Base-by-base conservation (phyloP, 1,140 invertebrate genomes). In the Chironomus striatipennis region DNA sequence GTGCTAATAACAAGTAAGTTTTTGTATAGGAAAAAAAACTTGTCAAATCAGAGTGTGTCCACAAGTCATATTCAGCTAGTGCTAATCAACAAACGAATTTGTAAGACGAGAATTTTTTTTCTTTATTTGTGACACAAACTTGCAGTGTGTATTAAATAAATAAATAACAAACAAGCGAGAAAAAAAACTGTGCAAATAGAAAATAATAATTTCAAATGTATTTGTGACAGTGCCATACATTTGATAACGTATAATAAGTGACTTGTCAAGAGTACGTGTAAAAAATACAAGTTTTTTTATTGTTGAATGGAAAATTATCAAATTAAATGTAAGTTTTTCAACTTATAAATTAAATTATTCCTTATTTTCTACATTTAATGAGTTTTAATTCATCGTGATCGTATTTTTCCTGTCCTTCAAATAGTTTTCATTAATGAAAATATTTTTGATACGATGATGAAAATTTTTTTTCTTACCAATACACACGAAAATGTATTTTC, bases 121-220 rank as follows among this genome's bases (percentile, higher is more conserved):
- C n/a, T 57, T 57, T 57, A 12, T n/a, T 57, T 57, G 47, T 34
- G 24, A 34, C 24, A 34, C 24, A 47, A 57, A 70, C 17, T 70
- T 70, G 65, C n/a, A 12, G 47, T 57, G 9, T 57, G 9, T n/a
- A n/a, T 21, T 70, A 21, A 17, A 70, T 18, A 18, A 18, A 70
- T 20, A 17, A 8, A 70, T 18, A 18, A 21, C 17, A 70, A 70
- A 70, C 7, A 70, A 21, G 8, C 18, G 2, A 67, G 1, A 57
- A 57, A 57, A 57, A 18, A 70, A 70, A 70, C 20, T 70, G 65
- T 70, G 65, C 65, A 70, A 70, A 70, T 70, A 70, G 65, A 70
- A 18, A 70, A 9, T 18, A 57, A n/a, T n/a, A 57, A 57, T 57
- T 57, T 57, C 15, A 57, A 47, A 10, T 47, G 15, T 47, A 47